Conservation (phyloP, 2,113 vertebrate genomes). For the Menura novaehollandiae region DNA sequence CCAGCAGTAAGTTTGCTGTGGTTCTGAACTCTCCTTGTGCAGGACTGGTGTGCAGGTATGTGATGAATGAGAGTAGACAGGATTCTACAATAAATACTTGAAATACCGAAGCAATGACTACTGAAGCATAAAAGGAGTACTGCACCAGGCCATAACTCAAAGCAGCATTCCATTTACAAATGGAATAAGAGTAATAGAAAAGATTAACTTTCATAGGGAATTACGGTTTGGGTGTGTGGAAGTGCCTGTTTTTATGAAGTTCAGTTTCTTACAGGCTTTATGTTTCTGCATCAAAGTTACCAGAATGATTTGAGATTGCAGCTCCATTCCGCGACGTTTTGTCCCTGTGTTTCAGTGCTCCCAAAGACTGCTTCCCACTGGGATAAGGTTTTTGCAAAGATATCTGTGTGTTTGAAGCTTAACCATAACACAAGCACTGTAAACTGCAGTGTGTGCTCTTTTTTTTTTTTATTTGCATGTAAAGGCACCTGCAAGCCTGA, state of each 20-base stretch:
- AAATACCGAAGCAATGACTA: slow-evolving; percentile 7
- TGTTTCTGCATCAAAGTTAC: neutral
- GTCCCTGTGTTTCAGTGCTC: neutral
- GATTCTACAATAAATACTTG: slow-evolving; percentile 24
- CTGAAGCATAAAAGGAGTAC: slow-evolving; percentile 12
- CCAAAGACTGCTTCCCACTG: neutral
- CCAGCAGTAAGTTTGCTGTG: neutral
- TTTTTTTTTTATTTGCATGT: neutral
- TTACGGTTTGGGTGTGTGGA: neutral
- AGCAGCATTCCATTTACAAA: slow-evolving; percentile 32
- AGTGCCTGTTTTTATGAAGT: slow-evolving; percentile 28
- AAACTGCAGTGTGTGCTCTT: neutral
- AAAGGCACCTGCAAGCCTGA: neutral
- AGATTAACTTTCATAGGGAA: slow-evolving; percentile 26
- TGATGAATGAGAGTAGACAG: slow-evolving; percentile 48
- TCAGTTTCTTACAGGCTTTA: slow-evolving; percentile 3
- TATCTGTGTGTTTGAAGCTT: neutral
- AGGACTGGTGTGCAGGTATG: neutral
- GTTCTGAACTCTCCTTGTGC: neutral
- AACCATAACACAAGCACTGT: neutral
- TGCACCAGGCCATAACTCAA: slow-evolving; percentile 3
- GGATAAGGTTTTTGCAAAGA: neutral
- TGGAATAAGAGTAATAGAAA: neutral
- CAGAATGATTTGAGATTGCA: neutral
- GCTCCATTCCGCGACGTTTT: neutral